Base-by-base conservation (phyloP, 2,888 invertebrate genomes). In the Pachycephus smyrnensis region DNA sequence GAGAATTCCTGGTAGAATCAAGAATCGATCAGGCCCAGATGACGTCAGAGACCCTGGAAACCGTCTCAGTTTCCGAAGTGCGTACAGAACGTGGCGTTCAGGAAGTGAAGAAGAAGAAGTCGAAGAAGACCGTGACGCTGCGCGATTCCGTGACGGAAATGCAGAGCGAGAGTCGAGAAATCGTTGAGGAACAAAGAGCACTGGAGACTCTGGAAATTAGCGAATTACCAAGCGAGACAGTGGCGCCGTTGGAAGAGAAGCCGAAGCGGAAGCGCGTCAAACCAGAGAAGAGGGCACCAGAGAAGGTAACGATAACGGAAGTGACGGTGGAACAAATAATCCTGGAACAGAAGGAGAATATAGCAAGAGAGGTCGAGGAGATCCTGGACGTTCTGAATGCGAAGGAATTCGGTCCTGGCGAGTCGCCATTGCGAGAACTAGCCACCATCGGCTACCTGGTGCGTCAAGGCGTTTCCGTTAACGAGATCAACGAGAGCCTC, bases 401-500 rank as follows among this genome's bases (percentile, higher is more conserved):
- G 1, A 95, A 95, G 87, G 96, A 96, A 85, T 97, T 97, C 89
- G 96, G 96, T 1, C 94, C 96, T 11, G 97, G 96, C 12, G 95
- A 96, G 92, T 94, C 94, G 35, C 96, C 97, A 1, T 92, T 97
- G 75, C 92, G 96, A 76, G 97, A 97, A 92, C 92, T 97, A 79
- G 97, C 97, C 12, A 96, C 96, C 85, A 96, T 97, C 80, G 96
- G 96, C 35, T 95, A 95, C 84, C 92, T 97, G 86, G 92, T 97
- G 79, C 94, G 95, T 82, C 95, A 95, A 84, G 97, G 97, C 31
- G 94, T 96, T 68, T 94, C 95, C 3, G 95, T 95, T 1, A 94
- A 94, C 86, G 95, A 97, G 92, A 95, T 97, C 73, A 96, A 95
- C 82, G 91, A 91, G 77, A 94, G 95, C 73, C 93, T 97, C 81